Conservation (phyloP, 1,140 invertebrate genomes). For the Yoshiicerus persimilis region DNA sequence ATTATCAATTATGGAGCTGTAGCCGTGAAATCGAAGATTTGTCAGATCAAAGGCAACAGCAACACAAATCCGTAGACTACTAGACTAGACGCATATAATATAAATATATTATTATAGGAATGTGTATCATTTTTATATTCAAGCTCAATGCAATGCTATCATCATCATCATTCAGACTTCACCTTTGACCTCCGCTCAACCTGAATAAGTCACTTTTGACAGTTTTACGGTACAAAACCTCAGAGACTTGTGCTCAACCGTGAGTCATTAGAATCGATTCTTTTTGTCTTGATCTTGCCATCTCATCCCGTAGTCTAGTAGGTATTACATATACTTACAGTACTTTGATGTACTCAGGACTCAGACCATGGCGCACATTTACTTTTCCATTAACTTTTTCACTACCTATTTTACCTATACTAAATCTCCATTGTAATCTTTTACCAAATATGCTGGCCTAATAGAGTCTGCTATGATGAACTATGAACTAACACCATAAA, state of each 20-base stretch:
- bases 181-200: neutral
- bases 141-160: neutral
- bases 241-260: constrained; percentile 5
- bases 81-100: neutral
- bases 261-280: neutral
- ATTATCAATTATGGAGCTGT: neutral
- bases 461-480: neutral
- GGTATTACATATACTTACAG: neutral
- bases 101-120: neutral
- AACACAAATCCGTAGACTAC: neutral
- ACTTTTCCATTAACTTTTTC: neutral
- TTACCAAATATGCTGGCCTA: neutral
- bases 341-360: too few species aligned
- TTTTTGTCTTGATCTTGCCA: neutral
- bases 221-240: constrained; percentile 22
- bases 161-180: neutral
- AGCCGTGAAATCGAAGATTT: neutral
- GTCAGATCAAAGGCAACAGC: neutral
- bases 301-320: neutral
- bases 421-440: neutral
- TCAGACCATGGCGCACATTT: neutral
- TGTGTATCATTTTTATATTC: neutral
- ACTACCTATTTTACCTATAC: neutral
- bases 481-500: neutral
- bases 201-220: constrained; percentile 22